Evolutionary conservation across 2,888 invertebrate genomes (phyloP).

Genomic region (Eupeodes latifasciatus): DNA sequence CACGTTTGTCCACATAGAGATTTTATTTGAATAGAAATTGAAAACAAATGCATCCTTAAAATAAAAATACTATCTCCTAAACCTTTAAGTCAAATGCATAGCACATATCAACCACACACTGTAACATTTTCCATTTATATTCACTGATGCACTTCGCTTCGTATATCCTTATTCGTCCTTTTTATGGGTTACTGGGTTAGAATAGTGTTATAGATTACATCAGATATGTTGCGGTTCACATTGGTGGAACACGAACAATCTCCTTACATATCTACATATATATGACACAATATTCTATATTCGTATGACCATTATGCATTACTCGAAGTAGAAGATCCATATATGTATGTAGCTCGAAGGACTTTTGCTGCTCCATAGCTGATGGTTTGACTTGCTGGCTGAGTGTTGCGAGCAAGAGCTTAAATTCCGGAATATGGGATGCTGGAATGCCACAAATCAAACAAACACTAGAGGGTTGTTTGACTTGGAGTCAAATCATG

Average conservation of each 20-base stretch:
- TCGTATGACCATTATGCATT: slow-evolving; percentile 13
- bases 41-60: slow-evolving; percentile 24
- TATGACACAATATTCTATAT: slow-evolving; percentile 17
- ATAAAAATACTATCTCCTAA: not conserved
- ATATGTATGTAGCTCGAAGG: not conserved
- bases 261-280: not conserved
- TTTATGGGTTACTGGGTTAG: slow-evolving; percentile 64
- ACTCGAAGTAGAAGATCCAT: not conserved
- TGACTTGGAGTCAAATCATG: slow-evolving; percentile 51
- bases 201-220: slow-evolving; percentile 21
- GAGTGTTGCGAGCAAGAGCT: not conserved
- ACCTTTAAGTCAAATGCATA: slow-evolving; percentile 19
- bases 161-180: slow-evolving; percentile 40
- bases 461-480: slow-evolving; percentile 46
- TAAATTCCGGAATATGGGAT: not conserved
- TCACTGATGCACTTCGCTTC: too few relatives aligned
- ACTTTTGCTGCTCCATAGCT: slow-evolving; percentile 1
- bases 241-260: slow-evolving; percentile 16
- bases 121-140: slow-evolving; percentile 48
- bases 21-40: slow-evolving; percentile 42
- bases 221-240: slow-evolving; percentile 53
- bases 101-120: not conserved
- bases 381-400: not conserved
- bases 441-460: slow-evolving; percentile 60
- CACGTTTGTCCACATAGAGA: slow-evolving; percentile 33